Percentiles rank a stretch among this genome's conserved stretches.
These are phyloP conservation scores for Lepus townsendii DNA, from an alignment of 2,797 vertebrate species.

Conservation along the genomic window DNA sequence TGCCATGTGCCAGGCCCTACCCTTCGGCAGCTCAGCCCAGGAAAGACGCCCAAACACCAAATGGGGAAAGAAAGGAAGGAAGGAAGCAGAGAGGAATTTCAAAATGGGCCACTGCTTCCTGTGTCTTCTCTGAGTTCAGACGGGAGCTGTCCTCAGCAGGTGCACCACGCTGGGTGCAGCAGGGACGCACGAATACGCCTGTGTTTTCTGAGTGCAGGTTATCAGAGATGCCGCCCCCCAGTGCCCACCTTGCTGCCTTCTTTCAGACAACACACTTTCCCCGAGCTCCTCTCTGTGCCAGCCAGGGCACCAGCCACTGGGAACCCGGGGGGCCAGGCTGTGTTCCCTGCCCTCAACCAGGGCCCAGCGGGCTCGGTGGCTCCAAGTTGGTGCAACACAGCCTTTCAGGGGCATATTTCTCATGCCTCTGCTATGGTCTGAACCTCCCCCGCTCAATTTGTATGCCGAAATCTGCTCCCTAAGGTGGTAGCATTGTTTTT, in stretches of 20 bases:
- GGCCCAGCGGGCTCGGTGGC: fast-evolving
- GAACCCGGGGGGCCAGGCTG: fast-evolving
- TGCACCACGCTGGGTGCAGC: no score
- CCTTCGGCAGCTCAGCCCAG: neutral
- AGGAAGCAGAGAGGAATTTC: neutral
- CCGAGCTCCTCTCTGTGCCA: neutral
- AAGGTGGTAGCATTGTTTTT: neutral
- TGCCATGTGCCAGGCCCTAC: neutral
- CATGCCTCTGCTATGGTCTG: neutral
- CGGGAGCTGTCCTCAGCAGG: neutral
- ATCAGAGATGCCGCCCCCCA: neutral
- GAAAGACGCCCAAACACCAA: neutral
- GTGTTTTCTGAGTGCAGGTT: neutral
- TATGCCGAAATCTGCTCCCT: neutral
- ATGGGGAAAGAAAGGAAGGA: neutral
- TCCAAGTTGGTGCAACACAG: neutral
- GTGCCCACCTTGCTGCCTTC: neutral
- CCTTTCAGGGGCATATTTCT: neutral
- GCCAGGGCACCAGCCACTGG: fast-evolving
- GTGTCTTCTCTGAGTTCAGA: fast-evolving
- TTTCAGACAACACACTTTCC: neutral
- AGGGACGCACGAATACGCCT: neutral
- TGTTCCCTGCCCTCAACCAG: neutral
- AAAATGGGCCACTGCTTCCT: fast-evolving
- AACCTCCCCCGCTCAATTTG: neutral